Conservation (phyloP, 2,797 vertebrate genomes). For the Nyctibius grandis region DNA sequence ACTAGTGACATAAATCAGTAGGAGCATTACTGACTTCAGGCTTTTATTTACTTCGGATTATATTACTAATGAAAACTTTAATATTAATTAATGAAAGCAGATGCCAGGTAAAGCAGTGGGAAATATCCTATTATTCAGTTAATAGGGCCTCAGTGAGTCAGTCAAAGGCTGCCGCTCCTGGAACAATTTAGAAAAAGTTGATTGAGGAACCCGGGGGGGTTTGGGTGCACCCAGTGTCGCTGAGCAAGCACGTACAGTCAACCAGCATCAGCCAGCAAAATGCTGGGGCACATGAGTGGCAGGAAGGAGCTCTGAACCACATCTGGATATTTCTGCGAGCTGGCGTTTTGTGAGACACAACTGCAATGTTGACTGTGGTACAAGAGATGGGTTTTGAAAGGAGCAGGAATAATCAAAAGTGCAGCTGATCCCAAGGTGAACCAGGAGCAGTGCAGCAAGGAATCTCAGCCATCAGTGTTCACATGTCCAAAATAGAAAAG, state of each 20-base stretch:
- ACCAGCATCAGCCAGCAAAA: background rate
- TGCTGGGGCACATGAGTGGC: background rate
- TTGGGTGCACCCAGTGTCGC: background rate
- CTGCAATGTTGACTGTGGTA: background rate
- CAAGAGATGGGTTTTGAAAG: background rate
- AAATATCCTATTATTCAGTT: background rate
- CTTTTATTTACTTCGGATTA: conserved; percentile 7
- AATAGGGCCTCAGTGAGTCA: background rate
- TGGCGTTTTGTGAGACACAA: background rate
- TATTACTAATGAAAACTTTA: background rate
- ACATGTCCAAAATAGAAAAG: background rate
- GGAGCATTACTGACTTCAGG: background rate
- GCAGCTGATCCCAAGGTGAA: background rate
- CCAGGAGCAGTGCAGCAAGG: background rate
- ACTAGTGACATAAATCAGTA: background rate
- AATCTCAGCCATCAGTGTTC: background rate
- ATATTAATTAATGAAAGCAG: conserved; percentile 11
- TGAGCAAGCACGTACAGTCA: background rate
- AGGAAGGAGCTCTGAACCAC: background rate
- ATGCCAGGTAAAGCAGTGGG: background rate
- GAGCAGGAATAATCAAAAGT: background rate
- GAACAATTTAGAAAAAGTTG: background rate
- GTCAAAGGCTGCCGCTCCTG: background rate
- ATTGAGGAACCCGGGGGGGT: background rate
- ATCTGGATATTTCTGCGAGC: background rate